These are phyloP conservation scores for Eilema depressum DNA, from an alignment of 2,888 invertebrate genomes.

Conservation along the genomic window DNA sequence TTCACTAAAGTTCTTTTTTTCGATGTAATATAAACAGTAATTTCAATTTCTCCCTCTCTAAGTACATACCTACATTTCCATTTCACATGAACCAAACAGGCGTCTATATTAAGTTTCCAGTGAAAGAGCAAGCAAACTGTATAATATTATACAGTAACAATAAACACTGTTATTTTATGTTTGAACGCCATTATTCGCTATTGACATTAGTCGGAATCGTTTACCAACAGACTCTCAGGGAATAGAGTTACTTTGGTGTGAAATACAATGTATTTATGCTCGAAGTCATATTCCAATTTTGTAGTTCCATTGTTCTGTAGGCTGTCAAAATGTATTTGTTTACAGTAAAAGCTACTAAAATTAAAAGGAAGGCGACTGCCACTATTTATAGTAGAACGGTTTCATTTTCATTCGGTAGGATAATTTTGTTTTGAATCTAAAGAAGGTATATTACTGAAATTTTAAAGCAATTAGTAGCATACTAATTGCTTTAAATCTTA, in stretches of 20 bases:
- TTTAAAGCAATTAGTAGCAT: too few species aligned
- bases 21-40: background rate
- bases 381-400: too few species aligned
- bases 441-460: too few species aligned
- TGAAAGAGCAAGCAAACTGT: constrained; percentile 40
- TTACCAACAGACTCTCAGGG: constrained; percentile 41
- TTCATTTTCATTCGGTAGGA: too few species aligned
- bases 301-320: background rate
- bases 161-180: constrained; percentile 54
- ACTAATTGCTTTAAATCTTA: too few species aligned
- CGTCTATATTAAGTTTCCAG: constrained; percentile 7
- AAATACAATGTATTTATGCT: constrained; percentile 31
- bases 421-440: too few species aligned
- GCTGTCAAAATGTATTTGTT: too few species aligned
- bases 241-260: constrained; percentile 33
- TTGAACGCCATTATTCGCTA: constrained; percentile 56
- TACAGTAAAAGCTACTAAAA: too few species aligned
- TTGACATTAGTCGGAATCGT: constrained; percentile 55
- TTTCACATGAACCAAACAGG: background rate
- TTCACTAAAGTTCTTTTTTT: background rate
- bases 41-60: background rate
- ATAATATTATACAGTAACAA: constrained; percentile 43
- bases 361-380: too few species aligned
- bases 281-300: constrained; percentile 1
- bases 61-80: background rate